Base-by-base conservation (phyloP, 2,888 invertebrate species). In the Halictus quadricinctus region DNA sequence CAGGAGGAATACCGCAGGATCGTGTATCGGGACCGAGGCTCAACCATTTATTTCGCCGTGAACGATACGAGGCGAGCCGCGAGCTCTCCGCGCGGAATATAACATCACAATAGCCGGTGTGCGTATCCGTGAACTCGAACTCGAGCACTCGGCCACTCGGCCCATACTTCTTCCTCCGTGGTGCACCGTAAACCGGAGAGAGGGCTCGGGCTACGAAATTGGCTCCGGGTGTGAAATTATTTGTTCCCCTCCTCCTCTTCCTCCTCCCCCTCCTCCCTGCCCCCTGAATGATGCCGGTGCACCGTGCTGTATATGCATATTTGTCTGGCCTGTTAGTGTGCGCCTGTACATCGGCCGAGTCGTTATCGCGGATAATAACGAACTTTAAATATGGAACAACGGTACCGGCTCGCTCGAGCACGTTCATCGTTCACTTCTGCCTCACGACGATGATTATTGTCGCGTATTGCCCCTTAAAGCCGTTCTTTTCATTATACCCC, bases 141-240 rank as follows among this genome's bases (percentile, higher is more conserved):
- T 80, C 84, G 81, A 77, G 76, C 79, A 77, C 80, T 81, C 80
- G 77, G 66, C 77, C 69, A 74, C 79, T 29, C 81, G 48, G 36
- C 72, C 43, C 85, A 2, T 78, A 80, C 79, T 41, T 82, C 84
- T 78, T 75, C 48, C 76, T 8, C 12, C 48, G 25, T 58, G 48
- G 54, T 4, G 72, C 66, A 72, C 66, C 78, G 76, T 69, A 48
- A 74, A 79, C n/a, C 66, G 66, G 43, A 66, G 72, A 21, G 73
- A 75, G 75, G 69, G 72, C 54, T 54, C 21, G 21, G 41, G 13
- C 54, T 64, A 77, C 79, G 83, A 85, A 85, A 87, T 85, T 81
- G 83, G 83, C 85, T 88, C 69, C 75, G 79, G 64, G 87, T 87
- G 87, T 83, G 83, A 88, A 87, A 88, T 88, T 87, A 88, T 88